phyloP scores from a whole-genome alignment of 2,797 vertebrate genomes.

The Spea hammondii region DNA sequence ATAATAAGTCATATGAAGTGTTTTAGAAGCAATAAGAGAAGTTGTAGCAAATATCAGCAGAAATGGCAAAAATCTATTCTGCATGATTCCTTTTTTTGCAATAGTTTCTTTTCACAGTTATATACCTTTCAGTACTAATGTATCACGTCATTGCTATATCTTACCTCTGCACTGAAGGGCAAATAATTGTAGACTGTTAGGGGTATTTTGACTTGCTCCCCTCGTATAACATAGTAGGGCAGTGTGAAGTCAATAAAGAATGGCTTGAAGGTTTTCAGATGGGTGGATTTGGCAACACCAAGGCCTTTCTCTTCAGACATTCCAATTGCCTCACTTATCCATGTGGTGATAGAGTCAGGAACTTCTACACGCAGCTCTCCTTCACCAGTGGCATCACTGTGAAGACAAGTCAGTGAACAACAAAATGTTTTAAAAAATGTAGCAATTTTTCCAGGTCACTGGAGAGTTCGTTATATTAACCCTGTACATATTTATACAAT shows the following conservation, averaged over 20 bases:
- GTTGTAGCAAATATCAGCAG: no score
- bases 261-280: conserved; percentile 84
- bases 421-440: no score
- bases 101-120: no score
- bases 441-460: no score
- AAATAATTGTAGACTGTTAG: conserved; percentile 89
- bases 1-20: no score
- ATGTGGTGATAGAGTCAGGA: conserved; percentile 88
- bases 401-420: neutral
- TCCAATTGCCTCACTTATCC: conserved; percentile 82
- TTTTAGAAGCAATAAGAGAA: no score
- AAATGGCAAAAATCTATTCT: no score
- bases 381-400: conserved; percentile 73
- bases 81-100: no score
- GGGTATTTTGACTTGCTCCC: conserved; percentile 88
- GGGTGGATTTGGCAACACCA: conserved; percentile 71
- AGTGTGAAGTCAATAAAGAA: conserved; percentile 91
- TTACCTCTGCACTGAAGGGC: conserved; percentile 79
- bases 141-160: neutral
- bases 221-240: conserved; percentile 81
- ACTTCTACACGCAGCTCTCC: conserved; percentile 77
- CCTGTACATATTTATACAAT: no score
- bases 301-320: conserved; percentile 77
- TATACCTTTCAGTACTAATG: no score
- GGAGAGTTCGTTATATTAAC: no score